These are phyloP conservation scores for Aplochiton taeniatus DNA, from an alignment of 2,797 vertebrate genomes.

Conservation along the genomic window DNA sequence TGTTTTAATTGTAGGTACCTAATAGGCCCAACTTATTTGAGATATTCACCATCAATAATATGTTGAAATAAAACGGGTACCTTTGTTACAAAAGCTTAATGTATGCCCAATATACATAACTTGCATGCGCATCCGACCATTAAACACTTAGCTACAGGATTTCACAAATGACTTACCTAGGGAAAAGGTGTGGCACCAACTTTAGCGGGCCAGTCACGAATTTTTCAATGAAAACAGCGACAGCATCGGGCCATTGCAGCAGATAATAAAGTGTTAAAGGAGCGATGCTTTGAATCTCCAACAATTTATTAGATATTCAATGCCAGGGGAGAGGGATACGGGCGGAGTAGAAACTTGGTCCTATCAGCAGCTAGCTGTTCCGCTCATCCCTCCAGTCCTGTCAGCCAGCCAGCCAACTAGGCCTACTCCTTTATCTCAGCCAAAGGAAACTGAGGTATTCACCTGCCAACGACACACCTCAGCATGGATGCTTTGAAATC, in stretches of 20 bases:
- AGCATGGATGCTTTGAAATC: slow-evolving; percentile 88
- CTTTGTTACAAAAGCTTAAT: too few species aligned
- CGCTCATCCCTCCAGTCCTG: slow-evolving; percentile 10
- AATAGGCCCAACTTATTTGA: too few species aligned
- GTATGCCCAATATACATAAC: too few species aligned
- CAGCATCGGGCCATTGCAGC: background rate
- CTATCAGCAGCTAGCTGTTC: slow-evolving; percentile 8
- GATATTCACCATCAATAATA: too few species aligned
- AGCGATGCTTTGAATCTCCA: slow-evolving; percentile 11
- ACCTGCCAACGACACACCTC: slow-evolving; percentile 61
- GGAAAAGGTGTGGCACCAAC: background rate
- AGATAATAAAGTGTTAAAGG: slow-evolving; percentile 32
- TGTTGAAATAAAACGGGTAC: too few species aligned
- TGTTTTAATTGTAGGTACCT: too few species aligned
- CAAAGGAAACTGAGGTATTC: slow-evolving; percentile 24
- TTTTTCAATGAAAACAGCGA: too few species aligned
- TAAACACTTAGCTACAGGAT: too few species aligned
- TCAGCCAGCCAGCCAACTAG: background rate
- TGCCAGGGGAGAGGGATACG: slow-evolving; percentile 1
- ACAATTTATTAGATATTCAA: background rate
- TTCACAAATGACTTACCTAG: too few species aligned
- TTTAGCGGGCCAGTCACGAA: too few species aligned
- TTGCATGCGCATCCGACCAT: too few species aligned
- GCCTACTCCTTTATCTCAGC: slow-evolving; percentile 1
- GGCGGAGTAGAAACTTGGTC: slow-evolving; percentile 7